Base-by-base conservation (phyloP, 2,888 invertebrate genomes). In the Oligia strigilis region DNA sequence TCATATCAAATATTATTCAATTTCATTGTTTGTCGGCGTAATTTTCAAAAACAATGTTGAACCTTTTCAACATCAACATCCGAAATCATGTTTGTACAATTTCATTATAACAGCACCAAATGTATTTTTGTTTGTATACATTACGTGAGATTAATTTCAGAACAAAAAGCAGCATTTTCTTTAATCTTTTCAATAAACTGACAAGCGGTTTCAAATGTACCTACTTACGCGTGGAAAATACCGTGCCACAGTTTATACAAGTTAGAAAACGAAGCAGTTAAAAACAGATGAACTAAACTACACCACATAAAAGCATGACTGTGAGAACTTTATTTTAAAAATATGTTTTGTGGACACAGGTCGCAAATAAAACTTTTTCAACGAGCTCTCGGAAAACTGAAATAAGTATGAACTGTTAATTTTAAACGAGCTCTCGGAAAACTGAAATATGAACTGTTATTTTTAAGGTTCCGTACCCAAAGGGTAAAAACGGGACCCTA, bases 311-410 rank as follows among this genome's bases (percentile, higher is more conserved):
- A 78, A 69, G 29, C 29, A 36, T n/a, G 46, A 14, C 72, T 52
- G 64, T 49, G 36, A 60, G n/a, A 73, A 78, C 23, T 88, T 82
- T 86, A 64, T 77, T 69, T 82, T 49, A 49, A 43, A 64, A 67
- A 40, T n/a, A n/a, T 43, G 58, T 72, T 77, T 67, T 64, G 52
- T 64, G n/a, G 64, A 36, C 36, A 80, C 40, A 62, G 62, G 17
- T 29, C 14, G 55, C 49, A 67, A 86, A 77, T 49, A 67, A 65
- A 77, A 72, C 62, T 75, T 55, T 85, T 64, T 9, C 36, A 64
- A 69, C 64, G 67, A 69, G 78, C 70, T 58, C 23, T 70, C 36
- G 40, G 17, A 9, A 62, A 81, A 65, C 14, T 23, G 19, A 70
- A 80, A 72, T n/a, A n/a, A n/a, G n/a, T n/a, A n/a, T n/a, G n/a